phyloP scores from a whole-genome alignment of 2,113 vertebrate species.

The Pseudorasbora parva region DNA sequence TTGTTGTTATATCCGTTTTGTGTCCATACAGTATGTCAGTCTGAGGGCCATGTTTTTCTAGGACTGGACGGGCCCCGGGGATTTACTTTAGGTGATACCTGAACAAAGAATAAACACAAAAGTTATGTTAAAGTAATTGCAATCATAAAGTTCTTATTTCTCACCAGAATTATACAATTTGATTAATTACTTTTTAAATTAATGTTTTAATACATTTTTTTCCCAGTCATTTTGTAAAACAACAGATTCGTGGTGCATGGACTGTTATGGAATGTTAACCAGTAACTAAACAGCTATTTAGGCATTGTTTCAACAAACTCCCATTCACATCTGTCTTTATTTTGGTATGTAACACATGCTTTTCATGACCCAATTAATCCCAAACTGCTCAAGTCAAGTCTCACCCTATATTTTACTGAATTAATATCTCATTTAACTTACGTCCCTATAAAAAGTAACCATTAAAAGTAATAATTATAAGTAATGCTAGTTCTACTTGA shows the following conservation, averaged over 20 bases:
- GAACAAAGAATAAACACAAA: constrained; percentile 37
- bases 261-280: background rate
- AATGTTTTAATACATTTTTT: background rate
- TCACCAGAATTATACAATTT: background rate
- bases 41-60: constrained; percentile 67
- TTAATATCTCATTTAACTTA: background rate
- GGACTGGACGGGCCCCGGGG: constrained; percentile 66
- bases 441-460: background rate
- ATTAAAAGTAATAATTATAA: background rate
- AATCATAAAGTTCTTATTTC: background rate
- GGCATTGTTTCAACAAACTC: background rate
- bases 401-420: background rate
- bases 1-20: constrained; percentile 67
- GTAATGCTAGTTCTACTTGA: background rate
- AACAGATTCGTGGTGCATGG: background rate
- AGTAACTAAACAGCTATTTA: background rate
- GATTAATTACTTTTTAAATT: background rate
- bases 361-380: background rate
- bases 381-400: background rate
- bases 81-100: constrained; percentile 71
- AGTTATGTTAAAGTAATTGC: background rate
- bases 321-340: background rate
- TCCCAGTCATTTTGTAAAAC: background rate
- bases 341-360: background rate
- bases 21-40: constrained; percentile 55